These are phyloP conservation scores for Pseudomyrmex flavicornis DNA, from an alignment of 1,140 invertebrate species.

Conservation along the genomic window DNA sequence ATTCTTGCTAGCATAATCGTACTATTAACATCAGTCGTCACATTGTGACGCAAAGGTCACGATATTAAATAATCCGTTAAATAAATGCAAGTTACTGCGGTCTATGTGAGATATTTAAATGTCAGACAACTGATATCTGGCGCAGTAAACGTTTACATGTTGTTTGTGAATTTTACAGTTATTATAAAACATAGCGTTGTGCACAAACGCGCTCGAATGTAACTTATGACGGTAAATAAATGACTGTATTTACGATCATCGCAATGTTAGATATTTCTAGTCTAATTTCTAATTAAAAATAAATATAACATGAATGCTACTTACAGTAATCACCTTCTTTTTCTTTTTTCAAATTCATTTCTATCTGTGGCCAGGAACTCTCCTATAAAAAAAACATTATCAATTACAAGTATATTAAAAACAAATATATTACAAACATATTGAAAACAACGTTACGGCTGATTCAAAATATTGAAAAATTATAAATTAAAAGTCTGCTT, in stretches of 20 bases:
- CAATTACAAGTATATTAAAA: no score
- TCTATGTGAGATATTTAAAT: conserved; percentile 28
- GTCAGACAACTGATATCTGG: conserved; percentile 12
- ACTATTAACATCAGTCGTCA: conserved; percentile 11
- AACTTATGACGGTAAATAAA: not conserved
- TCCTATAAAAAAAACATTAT: conserved; percentile 73
- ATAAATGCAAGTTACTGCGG: not conserved
- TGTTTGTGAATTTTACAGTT: not conserved
- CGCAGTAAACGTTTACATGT: not conserved
- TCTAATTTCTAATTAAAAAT: no score
- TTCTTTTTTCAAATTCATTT: no score
- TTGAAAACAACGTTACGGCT: not conserved
- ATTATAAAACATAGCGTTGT: not conserved
- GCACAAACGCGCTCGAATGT: not conserved
- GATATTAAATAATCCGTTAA: conserved; percentile 31
- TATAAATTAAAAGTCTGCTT: conserved; percentile 4
- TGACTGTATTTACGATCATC: not conserved
- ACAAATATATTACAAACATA: not conserved
- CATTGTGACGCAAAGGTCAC: not conserved
- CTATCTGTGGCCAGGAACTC: conserved; percentile 71
- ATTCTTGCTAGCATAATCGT: not conserved
- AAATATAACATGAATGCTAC: conserved; percentile 8
- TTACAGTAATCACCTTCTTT: not conserved
- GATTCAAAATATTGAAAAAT: not conserved
- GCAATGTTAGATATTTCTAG: conserved; percentile 2